Percentiles rank a stretch among this genome's conserved stretches.
Evolutionary conservation across 2,888 invertebrate species (phyloP).

Genomic region (Ophion ellenae): DNA sequence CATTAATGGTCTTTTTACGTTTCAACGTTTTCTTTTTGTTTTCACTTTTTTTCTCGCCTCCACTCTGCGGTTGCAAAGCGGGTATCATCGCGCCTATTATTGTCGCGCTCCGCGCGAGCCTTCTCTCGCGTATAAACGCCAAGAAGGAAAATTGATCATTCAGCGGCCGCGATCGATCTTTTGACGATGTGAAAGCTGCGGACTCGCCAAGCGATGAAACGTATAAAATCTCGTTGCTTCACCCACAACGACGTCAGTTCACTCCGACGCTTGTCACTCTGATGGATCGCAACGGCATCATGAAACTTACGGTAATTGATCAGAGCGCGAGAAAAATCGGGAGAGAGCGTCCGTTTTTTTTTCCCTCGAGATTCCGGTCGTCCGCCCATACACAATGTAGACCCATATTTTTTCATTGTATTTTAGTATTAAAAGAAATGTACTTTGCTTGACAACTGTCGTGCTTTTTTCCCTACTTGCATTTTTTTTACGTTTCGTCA

Average conservation of each 20-base stretch:
- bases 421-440: constrained; percentile 7
- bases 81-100: neutral
- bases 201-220: constrained; percentile 71
- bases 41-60: neutral
- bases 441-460: neutral
- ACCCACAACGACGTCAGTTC: constrained; percentile 66
- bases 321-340: neutral
- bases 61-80: neutral
- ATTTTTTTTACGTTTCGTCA: too few relatives aligned
- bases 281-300: constrained; percentile 61
- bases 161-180: constrained; percentile 8
- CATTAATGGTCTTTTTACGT: too few relatives aligned
- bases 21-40: neutral
- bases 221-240: constrained; percentile 76
- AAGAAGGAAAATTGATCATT: constrained; percentile 58
- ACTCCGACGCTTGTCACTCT: constrained; percentile 70
- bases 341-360: neutral
- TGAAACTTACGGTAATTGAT: constrained; percentile 76
- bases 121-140: constrained; percentile 21
- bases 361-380: neutral
- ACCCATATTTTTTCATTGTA: neutral
- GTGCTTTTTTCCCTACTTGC: neutral
- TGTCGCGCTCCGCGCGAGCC: too few relatives aligned
- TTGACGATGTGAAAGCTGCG: constrained; percentile 76
- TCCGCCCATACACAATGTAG: neutral